phyloP scores from a whole-genome alignment of 1,140 invertebrate genomes.

The Leptonema lineaticorne region DNA sequence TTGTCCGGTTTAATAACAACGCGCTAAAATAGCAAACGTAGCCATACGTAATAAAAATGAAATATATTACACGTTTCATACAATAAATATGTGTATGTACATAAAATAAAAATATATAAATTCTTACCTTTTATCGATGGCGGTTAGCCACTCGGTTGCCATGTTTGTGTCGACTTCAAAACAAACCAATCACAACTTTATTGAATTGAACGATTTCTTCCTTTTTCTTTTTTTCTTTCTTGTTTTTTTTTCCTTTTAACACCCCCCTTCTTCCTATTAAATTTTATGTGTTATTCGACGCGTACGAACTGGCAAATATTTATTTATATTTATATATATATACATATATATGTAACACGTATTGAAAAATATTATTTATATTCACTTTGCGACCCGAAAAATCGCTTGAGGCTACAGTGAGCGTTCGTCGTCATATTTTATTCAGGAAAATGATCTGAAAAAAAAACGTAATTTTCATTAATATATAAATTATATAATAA shows the following conservation, averaged over 20 bases:
- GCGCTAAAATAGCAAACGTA: no score
- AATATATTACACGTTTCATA: neutral
- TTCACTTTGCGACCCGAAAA: no score
- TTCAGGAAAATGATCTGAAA: neutral
- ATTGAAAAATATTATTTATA: no score
- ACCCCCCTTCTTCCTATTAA: no score
- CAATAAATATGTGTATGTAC: neutral
- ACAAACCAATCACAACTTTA: slow-evolving; percentile 1
- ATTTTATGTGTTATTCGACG: no score
- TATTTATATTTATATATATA: neutral
- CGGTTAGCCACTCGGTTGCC: slow-evolving; percentile 54
- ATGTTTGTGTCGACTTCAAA: slow-evolving; percentile 39
- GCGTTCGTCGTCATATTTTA: neutral
- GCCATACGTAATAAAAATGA: neutral
- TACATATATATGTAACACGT: no score
- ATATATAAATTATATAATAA: neutral
- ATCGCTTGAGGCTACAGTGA: no score
- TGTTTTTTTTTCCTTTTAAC: neutral
- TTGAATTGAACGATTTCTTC: neutral
- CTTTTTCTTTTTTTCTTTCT: neutral
- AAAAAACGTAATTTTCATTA: neutral
- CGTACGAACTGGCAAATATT: no score
- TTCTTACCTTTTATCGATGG: slow-evolving; percentile 52
- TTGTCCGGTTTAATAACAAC: no score
- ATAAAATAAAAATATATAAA: no score